Evolutionary conservation across 2,888 invertebrate species (phyloP), one percentile per base, ranked within the genome.

Genomic region (Amiota mariae): DNA sequence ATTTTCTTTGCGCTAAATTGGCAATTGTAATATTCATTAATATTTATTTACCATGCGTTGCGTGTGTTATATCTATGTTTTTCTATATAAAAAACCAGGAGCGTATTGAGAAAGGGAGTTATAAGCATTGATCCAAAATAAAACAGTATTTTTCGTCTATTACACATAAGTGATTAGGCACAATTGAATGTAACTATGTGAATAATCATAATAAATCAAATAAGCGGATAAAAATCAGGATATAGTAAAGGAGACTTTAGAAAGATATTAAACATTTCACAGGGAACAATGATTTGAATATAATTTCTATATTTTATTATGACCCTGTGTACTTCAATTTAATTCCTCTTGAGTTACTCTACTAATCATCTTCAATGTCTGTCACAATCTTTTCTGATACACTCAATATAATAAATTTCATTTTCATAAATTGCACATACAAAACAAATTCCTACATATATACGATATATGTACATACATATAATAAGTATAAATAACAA

Each of bases 11-110:
- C 81, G 82, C 81, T 80, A 85, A 82, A 82, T 82, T 82, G 82
- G 68, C 82, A 82, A 83, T 82, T 82, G 85, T 73, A 81, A 85
- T 85, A 83, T 84, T 85, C 82, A 83, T 83, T 85, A 85, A 83
- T 66, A 48, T 66, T 66, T 10, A 49, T 66, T 63, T 46, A 63
- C 63, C 36, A 36, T 46, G 24, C 24, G n/a, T 46, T 36, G 4
- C 12, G n/a, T 3, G 36, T 63, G 36, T 63, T 13, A 18, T 66
- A 18, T 63, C 2, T 48, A 36, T n/a, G n/a, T n/a, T 48, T 18
- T 24, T 20, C 20, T n/a, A 20, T 59, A 1, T 56, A 56, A 15
- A n/a, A 18, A 56, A 1, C 8, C 56, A 18, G 18, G n/a, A 56
- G n/a, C n/a, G 56, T 18, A 56, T 56, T 24, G 24, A 59, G 9